Conservation (phyloP, 2,797 vertebrate genomes). For the Bovichtus variegatus region DNA sequence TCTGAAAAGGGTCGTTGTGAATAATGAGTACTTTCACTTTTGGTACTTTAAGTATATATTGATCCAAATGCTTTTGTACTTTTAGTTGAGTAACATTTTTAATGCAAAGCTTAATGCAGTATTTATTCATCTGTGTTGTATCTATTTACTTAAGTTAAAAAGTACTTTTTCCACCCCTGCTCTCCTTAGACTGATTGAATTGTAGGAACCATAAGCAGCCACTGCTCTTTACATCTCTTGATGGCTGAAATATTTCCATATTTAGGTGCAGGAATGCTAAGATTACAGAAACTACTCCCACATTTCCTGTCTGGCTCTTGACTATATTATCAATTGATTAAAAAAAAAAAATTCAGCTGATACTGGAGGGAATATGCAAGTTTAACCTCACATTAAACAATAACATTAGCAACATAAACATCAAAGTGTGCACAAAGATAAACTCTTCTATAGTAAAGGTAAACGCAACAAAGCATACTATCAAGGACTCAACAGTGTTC, state of each 20-base stretch:
- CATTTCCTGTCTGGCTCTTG: background rate
- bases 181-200: background rate
- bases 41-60: background rate
- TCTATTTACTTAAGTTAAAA: too few relatives aligned
- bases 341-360: background rate
- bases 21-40: background rate
- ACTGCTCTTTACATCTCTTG: background rate
- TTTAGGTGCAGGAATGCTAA: background rate
- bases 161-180: background rate
- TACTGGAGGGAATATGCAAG: background rate
- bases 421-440: background rate
- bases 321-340: background rate
- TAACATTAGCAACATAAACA: background rate
- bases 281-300: background rate
- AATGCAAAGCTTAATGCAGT: background rate
- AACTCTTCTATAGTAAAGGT: background rate
- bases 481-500: background rate
- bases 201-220: background rate
- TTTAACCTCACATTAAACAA: background rate
- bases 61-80: background rate
- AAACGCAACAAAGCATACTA: background rate
- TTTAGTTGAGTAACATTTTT: background rate
- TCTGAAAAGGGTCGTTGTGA: background rate
- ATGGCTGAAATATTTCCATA: background rate
- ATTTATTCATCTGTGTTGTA: too few relatives aligned